Percentiles rank a stretch among this genome's conserved stretches.
Conservation (phyloP, 2,797 vertebrate genomes). For the Margarornis squamiger region DNA sequence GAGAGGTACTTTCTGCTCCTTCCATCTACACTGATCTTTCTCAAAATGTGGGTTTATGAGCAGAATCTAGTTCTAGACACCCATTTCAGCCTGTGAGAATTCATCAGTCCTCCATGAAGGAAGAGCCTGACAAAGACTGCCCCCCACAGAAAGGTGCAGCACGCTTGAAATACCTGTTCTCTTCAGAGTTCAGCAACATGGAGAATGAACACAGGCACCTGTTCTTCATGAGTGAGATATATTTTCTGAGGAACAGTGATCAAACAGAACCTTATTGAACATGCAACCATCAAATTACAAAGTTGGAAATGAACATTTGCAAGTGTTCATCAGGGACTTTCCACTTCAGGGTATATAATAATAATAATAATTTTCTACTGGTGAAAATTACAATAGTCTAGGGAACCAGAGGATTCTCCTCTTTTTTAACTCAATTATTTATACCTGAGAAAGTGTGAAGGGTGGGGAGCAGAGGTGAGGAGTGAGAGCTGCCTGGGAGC, state of each 20-base stretch:
- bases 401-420: neutral
- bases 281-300: neutral
- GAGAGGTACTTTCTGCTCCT: neutral
- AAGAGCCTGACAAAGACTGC: neutral
- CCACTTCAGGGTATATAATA: neutral
- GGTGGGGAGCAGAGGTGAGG: rapidly evolving
- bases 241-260: neutral
- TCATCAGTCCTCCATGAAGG: neutral
- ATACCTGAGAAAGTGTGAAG: neutral
- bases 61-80: neutral
- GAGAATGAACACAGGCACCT: neutral
- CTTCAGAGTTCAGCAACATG: neutral
- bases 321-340: neutral
- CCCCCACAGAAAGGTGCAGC: neutral
- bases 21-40: neutral
- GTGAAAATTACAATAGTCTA: neutral
- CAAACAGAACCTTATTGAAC: neutral
- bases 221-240: neutral
- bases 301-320: neutral
- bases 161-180: neutral
- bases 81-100: neutral
- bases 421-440: neutral
- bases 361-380: neutral
- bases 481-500: neutral
- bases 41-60: neutral